Evolutionary conservation across 2,113 vertebrate genomes (phyloP), one percentile per base, ranked within the genome.

Genomic region (Ictidomys tridecemlineatus): DNA sequence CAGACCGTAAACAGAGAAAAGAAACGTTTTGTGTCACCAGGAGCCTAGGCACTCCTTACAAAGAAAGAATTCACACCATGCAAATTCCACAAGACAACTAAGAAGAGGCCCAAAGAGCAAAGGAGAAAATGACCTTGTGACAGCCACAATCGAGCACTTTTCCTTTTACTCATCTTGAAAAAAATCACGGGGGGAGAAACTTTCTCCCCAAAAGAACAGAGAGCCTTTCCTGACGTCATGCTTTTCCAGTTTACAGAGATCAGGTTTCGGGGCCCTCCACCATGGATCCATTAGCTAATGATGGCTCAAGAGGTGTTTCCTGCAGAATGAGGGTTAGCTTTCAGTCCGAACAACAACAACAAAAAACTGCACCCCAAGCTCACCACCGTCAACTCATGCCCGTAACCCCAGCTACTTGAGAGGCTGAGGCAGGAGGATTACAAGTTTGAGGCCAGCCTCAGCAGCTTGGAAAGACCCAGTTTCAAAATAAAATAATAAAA

Each of bases 171-270:
- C 96, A 80, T 96, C 65, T 73, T 91, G 93, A 63, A 77, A 65
- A 65, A 61, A 89, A 91, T 53, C 77, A 92, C 65, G 53, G 67
- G 53, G 67, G 94, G 92, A 93, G 95, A 93, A 69, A 95, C 51
- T 96, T 97, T 85, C 89, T 97, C 94, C 77, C 37, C 78, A 58
- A 67, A 94, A 93, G 24, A 65, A 91, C 88, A 97, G 69, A 97
- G 56, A 96, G 18, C 24, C 24, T 63, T 24, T 63, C 28, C 78
- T 72, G 51, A 37, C n/a, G 83, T 58, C 76, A 4, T 37, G 26
- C 32, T 89, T 80, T 72, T n/a, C 39, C 0, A 28, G 37, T 39
- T 4, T 88, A 77, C 84, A 39, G 73, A 93, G 92, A 87, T 48
- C 37, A 93, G 85, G 45, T 82, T 72, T 91, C 91, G 70, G 94